Base-by-base conservation (phyloP, 2,797 vertebrate species). In the Nyctalus aviator region DNA sequence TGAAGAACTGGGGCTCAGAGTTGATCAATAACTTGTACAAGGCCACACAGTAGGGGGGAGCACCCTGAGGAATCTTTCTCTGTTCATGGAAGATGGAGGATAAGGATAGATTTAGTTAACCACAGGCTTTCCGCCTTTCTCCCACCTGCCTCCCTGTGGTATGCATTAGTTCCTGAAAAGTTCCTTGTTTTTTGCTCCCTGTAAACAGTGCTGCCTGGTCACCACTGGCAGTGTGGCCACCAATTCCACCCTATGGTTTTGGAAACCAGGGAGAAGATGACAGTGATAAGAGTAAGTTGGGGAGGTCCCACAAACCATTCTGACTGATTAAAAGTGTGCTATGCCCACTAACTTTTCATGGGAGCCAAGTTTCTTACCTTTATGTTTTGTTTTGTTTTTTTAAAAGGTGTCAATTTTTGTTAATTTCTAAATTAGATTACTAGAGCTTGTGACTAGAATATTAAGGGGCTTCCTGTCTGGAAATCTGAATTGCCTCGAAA, bases 401-500 rank as follows among this genome's bases (percentile, higher is more conserved):
- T 13, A 48, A 75, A 90, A 62, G 21, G 5, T 55, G 9, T 91
- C 48, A 32, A 2, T 78, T 92, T 89, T 92, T 85, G 17, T 59
- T 78, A 82, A 37, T 90, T 64, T 92, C 48, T 84, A 41, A 81
- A 32, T 95, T 72, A 86, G 35, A 13, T 90, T 25, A 11, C 7
- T 71, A 84, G 83, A 72, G 13, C 6, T 84, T 89, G 59, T 86
- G 73, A 93, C 35, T 91, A 76, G 66, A 87, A 32, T 78, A 69
- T 57, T n/a, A 73, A 68, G 66, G 66, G 32, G 3, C 6, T 81
- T 94, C 72, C 57, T 21, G 27, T 92, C 35, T 94, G 53, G 72
- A 90, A 75, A 20, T 59, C 18, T 79, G 48, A 84, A 75, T 27
- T 87, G 15, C 53, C 48, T 79, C 1, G 5, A 72, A 11, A 77